Evolutionary conservation across 2,888 invertebrate species (phyloP).

Genomic region (Dysmachus trigonus): DNA sequence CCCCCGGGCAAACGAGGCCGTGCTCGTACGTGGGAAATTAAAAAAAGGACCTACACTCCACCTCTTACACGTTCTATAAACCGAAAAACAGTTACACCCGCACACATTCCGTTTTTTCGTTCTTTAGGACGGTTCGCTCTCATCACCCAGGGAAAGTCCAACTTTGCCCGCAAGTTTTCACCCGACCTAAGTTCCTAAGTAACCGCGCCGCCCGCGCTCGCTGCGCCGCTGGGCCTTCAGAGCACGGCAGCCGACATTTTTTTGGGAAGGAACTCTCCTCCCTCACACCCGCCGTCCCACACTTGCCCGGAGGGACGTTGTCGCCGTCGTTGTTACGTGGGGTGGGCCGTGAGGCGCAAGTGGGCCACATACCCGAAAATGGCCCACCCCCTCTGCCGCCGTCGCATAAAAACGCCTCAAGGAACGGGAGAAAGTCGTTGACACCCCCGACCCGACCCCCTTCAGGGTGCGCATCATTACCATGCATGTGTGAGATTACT

Average conservation of each 20-base stretch:
- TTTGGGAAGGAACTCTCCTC: background rate
- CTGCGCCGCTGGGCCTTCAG: background rate
- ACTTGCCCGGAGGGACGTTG: background rate
- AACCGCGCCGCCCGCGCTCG: too few relatives aligned
- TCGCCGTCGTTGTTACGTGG: background rate
- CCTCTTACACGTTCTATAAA: background rate
- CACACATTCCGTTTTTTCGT: background rate
- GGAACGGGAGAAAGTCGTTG: background rate
- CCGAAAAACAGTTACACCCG: background rate
- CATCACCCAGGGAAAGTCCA: background rate
- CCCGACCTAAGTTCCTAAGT: background rate
- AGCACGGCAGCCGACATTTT: background rate
- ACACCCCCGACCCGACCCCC: background rate
- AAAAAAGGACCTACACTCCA: background rate
- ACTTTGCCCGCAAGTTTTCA: background rate
- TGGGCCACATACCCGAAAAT: background rate
- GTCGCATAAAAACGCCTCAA: background rate
- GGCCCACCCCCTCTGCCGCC: background rate
- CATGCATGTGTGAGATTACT: slow-evolving; percentile 38
- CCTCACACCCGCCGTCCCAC: background rate
- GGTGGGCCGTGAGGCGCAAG: background rate
- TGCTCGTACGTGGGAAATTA: background rate
- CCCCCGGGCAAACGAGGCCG: background rate
- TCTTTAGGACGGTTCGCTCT: background rate
- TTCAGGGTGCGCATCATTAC: background rate